Evolutionary conservation across 37 sponge, comb jelly and placozoan species (phyloP).

Genomic region (Chondrilla cf. caribensis): DNA sequence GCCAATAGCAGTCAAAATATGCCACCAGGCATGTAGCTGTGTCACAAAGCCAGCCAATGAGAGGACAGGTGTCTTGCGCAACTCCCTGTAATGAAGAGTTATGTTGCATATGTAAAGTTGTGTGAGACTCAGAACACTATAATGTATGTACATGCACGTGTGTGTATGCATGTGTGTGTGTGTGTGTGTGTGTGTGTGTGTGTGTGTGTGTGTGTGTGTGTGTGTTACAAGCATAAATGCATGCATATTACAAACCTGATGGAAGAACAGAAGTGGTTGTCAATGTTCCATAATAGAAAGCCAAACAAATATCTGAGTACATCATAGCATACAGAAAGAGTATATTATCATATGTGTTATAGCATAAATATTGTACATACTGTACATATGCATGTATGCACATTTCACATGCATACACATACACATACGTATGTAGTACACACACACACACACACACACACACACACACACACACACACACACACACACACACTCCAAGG

Average conservation of each 20-base stretch:
- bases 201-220: conserved; percentile 7
- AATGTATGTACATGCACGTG: neutral
- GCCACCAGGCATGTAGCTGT: conserved; percentile 91
- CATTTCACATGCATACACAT: neutral
- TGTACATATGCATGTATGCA: neutral
- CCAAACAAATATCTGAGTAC: conserved; percentile 43
- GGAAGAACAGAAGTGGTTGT: conserved; percentile 61
- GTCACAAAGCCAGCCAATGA: conserved; percentile 10
- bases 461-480: conserved; percentile 8
- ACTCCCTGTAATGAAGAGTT: neutral
- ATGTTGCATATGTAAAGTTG: neutral
- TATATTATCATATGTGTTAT: no score
- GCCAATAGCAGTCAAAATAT: conserved; percentile 65
- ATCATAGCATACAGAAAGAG: no score
- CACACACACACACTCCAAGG: no score
- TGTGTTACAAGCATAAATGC: neutral
- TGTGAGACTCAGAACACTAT: no score
- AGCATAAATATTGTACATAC: no score
- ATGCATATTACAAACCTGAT: conserved; percentile 30
- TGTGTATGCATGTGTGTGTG: neutral
- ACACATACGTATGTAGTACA: neutral
- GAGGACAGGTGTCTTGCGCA: neutral
- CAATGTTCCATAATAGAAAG: conserved; percentile 72
- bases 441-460: conserved; percentile 12
- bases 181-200: neutral